phyloP scores from a whole-genome alignment of 2,888 invertebrate species.

The Clepsis dumicolana region DNA sequence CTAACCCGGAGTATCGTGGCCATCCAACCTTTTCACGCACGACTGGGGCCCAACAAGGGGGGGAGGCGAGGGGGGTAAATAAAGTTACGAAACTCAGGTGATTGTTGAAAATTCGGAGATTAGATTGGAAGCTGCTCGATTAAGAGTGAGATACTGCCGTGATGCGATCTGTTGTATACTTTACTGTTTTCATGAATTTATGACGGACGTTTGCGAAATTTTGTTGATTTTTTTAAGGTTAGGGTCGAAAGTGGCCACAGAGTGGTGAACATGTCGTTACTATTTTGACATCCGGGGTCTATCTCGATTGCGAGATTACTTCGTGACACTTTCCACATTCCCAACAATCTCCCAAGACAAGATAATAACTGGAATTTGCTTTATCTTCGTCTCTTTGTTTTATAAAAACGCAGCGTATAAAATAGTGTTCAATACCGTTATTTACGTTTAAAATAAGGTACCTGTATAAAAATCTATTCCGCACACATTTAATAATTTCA shows the following conservation, averaged over 20 bases:
- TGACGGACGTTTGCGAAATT: neutral
- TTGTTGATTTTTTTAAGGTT: neutral
- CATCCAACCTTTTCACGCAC: constrained; percentile 69
- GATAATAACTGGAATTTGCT: too few species aligned
- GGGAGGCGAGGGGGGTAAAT: constrained; percentile 45
- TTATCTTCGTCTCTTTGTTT: too few species aligned
- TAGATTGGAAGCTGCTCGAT: constrained; percentile 46
- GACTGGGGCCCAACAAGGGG: constrained; percentile 63
- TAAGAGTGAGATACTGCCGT: constrained; percentile 35
- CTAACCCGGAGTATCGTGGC: constrained; percentile 49
- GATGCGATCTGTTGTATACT: constrained; percentile 28
- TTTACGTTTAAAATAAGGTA: too few species aligned
- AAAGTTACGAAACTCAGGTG: constrained; percentile 50
- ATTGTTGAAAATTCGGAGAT: constrained; percentile 45
- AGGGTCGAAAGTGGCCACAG: too few species aligned
- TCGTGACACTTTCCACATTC: too few species aligned
- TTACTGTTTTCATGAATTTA: constrained; percentile 32
- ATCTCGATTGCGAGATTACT: neutral
- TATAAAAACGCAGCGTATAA: too few species aligned
- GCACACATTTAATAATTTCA: neutral
- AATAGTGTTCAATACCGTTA: too few species aligned
- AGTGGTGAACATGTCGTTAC: neutral
- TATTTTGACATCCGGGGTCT: neutral
- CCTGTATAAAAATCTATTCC: neutral
- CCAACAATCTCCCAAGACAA: too few species aligned